phyloP scores from a whole-genome alignment of 2,888 invertebrate genomes.

The Cotesia congregata region DNA sequence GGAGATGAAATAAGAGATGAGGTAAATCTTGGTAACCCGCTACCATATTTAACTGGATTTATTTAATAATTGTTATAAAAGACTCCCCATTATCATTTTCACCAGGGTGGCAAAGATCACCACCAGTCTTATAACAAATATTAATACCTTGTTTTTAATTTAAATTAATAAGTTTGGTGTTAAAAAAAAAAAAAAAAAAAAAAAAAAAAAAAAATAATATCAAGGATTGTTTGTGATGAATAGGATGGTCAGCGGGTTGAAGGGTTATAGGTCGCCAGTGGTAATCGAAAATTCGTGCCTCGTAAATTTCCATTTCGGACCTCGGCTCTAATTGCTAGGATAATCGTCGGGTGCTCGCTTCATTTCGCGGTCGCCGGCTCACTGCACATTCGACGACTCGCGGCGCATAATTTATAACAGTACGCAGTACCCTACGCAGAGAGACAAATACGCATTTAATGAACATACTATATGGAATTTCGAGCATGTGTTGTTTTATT shows the following conservation, averaged over 20 bases:
- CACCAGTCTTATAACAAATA: no score
- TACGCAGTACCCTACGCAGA: conserved; percentile 18
- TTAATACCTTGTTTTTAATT: no score
- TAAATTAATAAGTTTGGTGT: no score
- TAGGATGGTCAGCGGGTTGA: background rate
- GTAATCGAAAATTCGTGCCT: conserved; percentile 20
- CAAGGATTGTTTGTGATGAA: background rate
- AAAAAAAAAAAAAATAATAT: background rate
- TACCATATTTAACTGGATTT: conserved; percentile 38
- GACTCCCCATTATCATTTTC: conserved; percentile 43
- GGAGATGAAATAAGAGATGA: conserved; percentile 55
- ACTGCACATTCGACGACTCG: conserved; percentile 37
- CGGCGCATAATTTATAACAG: conserved; percentile 47
- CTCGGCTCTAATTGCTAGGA: conserved; percentile 32
- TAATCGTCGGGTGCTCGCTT: conserved; percentile 33
- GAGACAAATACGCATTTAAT: conserved; percentile 49
- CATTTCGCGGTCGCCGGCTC: conserved; percentile 31
- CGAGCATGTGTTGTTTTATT: conserved; percentile 8
- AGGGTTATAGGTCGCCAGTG: conserved; percentile 7
- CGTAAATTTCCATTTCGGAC: conserved; percentile 33
- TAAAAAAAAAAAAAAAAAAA: no score
- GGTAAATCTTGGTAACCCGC: conserved; percentile 56
- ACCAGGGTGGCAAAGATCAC: no score
- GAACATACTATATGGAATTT: conserved; percentile 49
- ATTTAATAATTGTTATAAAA: conserved; percentile 61